These are phyloP conservation scores for Dryas iulia DNA, from an alignment of 1,140 invertebrate genomes.

Conservation along the genomic window DNA sequence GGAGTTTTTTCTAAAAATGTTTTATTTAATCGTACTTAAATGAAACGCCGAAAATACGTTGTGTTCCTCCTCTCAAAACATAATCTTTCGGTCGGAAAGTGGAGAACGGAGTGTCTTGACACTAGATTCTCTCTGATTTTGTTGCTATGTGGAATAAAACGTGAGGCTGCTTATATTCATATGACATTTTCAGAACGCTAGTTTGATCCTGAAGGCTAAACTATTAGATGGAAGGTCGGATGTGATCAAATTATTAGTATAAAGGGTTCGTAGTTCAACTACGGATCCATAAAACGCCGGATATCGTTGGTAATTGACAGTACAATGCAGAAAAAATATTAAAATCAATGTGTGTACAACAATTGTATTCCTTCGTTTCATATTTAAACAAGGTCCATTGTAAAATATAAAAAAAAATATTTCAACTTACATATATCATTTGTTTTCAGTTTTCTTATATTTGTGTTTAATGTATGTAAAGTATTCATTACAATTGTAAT, in stretches of 20 bases:
- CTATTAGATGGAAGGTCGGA: neutral
- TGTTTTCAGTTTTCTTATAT: neutral
- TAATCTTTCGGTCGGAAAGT: no score
- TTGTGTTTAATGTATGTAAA: no score
- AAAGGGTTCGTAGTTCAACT: neutral
- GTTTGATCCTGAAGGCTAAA: neutral
- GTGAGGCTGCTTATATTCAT: no score
- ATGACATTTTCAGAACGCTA: neutral
- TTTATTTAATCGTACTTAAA: no score
- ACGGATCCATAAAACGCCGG: neutral
- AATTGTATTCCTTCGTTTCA: neutral
- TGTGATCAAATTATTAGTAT: neutral
- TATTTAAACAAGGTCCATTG: neutral
- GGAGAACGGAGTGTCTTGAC: no score
- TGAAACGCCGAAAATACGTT: no score
- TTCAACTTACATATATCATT: neutral
- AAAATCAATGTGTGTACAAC: neutral
- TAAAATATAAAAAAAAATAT: neutral
- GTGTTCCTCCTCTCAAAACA: no score
- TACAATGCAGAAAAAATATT: constrained; percentile 1
- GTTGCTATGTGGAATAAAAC: no score
- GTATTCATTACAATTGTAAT: no score
- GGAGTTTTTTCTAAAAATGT: no score
- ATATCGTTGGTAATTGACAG: neutral
- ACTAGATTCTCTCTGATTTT: no score